Conservation (phyloP, 1,140 invertebrate species). For the Habropoda laboriosa region DNA sequence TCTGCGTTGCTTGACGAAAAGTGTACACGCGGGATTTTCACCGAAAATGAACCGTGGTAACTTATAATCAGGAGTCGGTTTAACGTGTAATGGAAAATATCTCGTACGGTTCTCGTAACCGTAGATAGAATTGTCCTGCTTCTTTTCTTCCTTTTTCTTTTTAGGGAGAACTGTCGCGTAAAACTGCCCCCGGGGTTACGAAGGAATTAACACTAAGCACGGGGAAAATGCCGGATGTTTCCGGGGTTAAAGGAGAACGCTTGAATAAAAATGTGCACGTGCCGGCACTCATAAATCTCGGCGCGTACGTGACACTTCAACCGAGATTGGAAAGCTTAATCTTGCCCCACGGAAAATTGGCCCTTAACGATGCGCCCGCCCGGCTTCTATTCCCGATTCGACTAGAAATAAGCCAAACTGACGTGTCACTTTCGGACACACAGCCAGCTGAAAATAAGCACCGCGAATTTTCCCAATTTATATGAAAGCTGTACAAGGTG, state of each 20-base stretch:
- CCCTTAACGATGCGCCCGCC: neutral
- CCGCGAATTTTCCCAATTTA: no score
- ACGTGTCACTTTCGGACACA: neutral
- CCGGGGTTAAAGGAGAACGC: neutral
- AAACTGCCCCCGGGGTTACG: neutral
- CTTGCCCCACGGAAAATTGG: conserved; percentile 1
- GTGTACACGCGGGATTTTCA: neutral
- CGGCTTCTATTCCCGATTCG: neutral
- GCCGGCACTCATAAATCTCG: conserved; percentile 10
- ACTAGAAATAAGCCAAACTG: neutral
- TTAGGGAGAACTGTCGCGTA: neutral
- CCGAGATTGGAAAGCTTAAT: conserved; percentile 20
- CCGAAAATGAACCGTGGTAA: neutral
- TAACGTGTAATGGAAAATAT: neutral
- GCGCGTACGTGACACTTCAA: neutral
- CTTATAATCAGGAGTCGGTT: neutral
- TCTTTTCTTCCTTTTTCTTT: neutral
- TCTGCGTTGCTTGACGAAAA: neutral
- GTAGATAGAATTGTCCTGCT: no score
- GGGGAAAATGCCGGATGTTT: conserved; percentile 10
- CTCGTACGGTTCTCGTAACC: neutral
- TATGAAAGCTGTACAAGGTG: no score
- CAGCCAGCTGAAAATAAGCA: no score
- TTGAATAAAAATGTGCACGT: conserved; percentile 17
- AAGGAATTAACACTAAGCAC: neutral